Percentiles rank a stretch among this genome's conserved stretches.
Conservation (phyloP, 2,797 vertebrate genomes). For the Melanotaenia boesemani region DNA sequence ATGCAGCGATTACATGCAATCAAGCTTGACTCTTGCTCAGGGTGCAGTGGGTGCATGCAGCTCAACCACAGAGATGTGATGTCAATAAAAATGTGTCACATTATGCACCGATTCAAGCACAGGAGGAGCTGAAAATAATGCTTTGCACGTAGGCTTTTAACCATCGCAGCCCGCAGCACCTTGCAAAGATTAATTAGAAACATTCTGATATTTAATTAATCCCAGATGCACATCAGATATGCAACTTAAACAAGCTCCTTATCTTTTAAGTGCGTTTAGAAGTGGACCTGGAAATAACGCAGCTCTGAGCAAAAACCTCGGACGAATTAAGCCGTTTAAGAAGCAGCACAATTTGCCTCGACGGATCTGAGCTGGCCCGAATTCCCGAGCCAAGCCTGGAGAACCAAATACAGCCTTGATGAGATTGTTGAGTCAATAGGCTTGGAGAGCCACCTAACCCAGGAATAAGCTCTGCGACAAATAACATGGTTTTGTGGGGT, state of each 20-base stretch:
- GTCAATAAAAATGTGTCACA: not conserved
- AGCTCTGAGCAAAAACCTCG: not conserved
- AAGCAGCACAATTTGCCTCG: not conserved
- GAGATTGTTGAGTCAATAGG: slow-evolving; percentile 61
- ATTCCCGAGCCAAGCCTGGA: not conserved
- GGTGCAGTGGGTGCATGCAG: slow-evolving; percentile 5
- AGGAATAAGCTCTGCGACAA: slow-evolving; percentile 48
- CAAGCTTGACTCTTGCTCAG: slow-evolving; percentile 3
- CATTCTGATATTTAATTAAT: slow-evolving; percentile 59
- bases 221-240: slow-evolving; percentile 31
- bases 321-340: not conserved
- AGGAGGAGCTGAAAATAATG: not conserved
- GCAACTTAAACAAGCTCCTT: slow-evolving; percentile 27
- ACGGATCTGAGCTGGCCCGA: slow-evolving; percentile 9
- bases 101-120: not conserved
- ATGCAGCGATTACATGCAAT: not conserved
- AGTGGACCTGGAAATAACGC: not conserved
- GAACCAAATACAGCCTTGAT: slow-evolving; percentile 58
- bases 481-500: slow-evolving; percentile 50
- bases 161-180: slow-evolving; percentile 33
- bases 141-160: not conserved
- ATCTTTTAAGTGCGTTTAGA: not conserved
- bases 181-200: slow-evolving; percentile 50
- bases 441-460: slow-evolving; percentile 59
- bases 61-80: not conserved